Evolutionary conservation across 2,113 vertebrate species (phyloP).

Genomic region (Forbesichthys papilliferus): DNA sequence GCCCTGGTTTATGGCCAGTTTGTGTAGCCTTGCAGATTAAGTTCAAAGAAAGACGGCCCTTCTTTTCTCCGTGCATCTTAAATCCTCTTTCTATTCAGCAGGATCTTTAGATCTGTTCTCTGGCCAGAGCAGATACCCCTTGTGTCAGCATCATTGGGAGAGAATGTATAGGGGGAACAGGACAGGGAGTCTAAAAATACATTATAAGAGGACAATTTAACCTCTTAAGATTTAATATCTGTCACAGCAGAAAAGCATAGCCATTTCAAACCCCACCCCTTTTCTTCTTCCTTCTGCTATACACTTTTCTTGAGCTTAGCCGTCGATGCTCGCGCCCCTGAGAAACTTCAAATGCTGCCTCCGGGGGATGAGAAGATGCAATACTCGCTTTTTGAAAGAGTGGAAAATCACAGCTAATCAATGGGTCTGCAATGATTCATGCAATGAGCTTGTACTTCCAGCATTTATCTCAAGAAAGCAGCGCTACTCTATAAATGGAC

Average conservation of each 20-base stretch:
- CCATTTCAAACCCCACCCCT: slow-evolving; percentile 36
- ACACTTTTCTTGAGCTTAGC: slow-evolving; percentile 24
- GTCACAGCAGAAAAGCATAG: slow-evolving; percentile 32
- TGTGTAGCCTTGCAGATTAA: slow-evolving; percentile 77
- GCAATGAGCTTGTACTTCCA: slow-evolving; percentile 29
- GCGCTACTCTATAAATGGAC: slow-evolving; percentile 40
- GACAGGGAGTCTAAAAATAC: slow-evolving; percentile 55
- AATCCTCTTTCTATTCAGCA: slow-evolving; percentile 71
- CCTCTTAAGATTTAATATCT: slow-evolving; percentile 38
- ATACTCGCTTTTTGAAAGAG: slow-evolving; percentile 39
- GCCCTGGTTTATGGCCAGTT: slow-evolving; percentile 73
- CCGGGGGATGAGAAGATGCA: slow-evolving; percentile 21
- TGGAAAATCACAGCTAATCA: slow-evolving; percentile 44
- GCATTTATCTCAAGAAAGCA: slow-evolving; percentile 56
- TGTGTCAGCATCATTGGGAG: slow-evolving; percentile 61
- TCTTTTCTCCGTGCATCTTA: slow-evolving; percentile 66
- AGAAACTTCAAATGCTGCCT: slow-evolving; percentile 14
- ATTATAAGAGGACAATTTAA: slow-evolving; percentile 58
- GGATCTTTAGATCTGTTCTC: slow-evolving; percentile 67
- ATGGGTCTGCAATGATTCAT: slow-evolving; percentile 33
- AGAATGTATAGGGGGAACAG: slow-evolving; percentile 44
- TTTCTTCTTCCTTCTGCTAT: slow-evolving; percentile 30
- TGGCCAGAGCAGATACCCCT: slow-evolving; percentile 48
- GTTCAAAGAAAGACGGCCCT: slow-evolving; percentile 69
- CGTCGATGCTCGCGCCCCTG: slow-evolving; percentile 24